Conservation (phyloP, 2,888 invertebrate species). For the Amiota communis region DNA sequence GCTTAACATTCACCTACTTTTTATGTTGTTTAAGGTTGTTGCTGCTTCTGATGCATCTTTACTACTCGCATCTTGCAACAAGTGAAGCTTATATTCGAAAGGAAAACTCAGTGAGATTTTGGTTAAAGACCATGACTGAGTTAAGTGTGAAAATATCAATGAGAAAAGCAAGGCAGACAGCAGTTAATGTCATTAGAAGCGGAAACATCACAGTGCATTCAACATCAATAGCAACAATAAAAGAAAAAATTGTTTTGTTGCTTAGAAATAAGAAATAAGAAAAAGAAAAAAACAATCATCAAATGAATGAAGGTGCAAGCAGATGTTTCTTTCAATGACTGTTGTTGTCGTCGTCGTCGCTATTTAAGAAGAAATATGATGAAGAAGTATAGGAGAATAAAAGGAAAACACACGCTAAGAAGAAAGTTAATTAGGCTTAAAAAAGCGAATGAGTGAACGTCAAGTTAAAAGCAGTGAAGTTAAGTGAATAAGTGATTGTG, state of each 20-base stretch:
- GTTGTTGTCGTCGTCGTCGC: too few relatives aligned
- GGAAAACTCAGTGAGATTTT: slow-evolving; percentile 39
- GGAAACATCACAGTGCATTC: slow-evolving; percentile 21
- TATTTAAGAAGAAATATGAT: slow-evolving; percentile 8
- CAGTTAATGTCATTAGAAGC: slow-evolving; percentile 37
- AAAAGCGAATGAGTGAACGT: slow-evolving; percentile 47
- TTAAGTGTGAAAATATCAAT: slow-evolving; percentile 50
- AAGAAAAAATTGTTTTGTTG: slow-evolving; percentile 1
- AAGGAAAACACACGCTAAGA: slow-evolving; percentile 53
- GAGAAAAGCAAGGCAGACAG: slow-evolving; percentile 29
- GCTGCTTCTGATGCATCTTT: slow-evolving; percentile 33
- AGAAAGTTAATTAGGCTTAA: slow-evolving; percentile 70
- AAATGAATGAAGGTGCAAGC: slow-evolving; percentile 49
- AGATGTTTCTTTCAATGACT: slow-evolving; percentile 44
- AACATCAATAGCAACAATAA: slow-evolving; percentile 19
- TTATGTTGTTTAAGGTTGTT: slow-evolving; percentile 44
- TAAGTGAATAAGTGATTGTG: background rate
- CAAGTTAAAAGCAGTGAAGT: slow-evolving; percentile 3
- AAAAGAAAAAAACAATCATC: slow-evolving; percentile 32
- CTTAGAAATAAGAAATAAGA: slow-evolving; percentile 15
- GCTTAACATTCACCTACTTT: slow-evolving; percentile 50
- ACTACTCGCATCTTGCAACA: slow-evolving; percentile 38
- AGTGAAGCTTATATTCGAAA: slow-evolving; percentile 41
- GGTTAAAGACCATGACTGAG: slow-evolving; percentile 55
- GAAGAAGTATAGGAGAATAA: slow-evolving; percentile 24